These are phyloP conservation scores for Xestia rhomboidea DNA, from an alignment of 2,888 invertebrate species.

Conservation along the genomic window DNA sequence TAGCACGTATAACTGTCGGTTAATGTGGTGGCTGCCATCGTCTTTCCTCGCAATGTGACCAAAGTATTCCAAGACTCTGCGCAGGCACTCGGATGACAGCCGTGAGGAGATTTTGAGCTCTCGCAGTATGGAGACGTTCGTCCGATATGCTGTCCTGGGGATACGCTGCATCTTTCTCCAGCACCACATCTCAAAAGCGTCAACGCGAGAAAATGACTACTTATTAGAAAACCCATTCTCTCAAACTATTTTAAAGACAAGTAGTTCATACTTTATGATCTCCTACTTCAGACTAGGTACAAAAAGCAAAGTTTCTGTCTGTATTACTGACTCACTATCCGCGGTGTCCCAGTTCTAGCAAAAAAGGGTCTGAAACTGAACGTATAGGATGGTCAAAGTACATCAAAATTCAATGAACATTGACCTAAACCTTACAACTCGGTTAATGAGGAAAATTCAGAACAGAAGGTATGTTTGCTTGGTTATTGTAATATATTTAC, in stretches of 20 bases:
- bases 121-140: too few species aligned
- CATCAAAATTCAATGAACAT: constrained; percentile 24
- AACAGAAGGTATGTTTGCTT: background rate
- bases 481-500: background rate
- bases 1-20: too few species aligned
- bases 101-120: too few species aligned
- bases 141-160: too few species aligned
- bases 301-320: constrained; percentile 32
- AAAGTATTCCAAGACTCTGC: too few species aligned
- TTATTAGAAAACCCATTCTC: constrained; percentile 1
- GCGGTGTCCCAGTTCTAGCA: background rate
- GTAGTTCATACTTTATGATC: background rate
- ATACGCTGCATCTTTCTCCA: too few species aligned
- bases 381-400: background rate
- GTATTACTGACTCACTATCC: background rate
- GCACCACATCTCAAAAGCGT: too few species aligned
- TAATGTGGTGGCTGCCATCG: too few species aligned
- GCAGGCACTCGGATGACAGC: too few species aligned
- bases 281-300: background rate
- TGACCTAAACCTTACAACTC: background rate
- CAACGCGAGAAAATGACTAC: background rate
- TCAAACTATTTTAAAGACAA: background rate
- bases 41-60: too few species aligned
- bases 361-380: constrained; percentile 22
- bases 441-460: too few species aligned